Conservation (phyloP, 2,797 vertebrate species). For the Amphiprion clarkii region DNA sequence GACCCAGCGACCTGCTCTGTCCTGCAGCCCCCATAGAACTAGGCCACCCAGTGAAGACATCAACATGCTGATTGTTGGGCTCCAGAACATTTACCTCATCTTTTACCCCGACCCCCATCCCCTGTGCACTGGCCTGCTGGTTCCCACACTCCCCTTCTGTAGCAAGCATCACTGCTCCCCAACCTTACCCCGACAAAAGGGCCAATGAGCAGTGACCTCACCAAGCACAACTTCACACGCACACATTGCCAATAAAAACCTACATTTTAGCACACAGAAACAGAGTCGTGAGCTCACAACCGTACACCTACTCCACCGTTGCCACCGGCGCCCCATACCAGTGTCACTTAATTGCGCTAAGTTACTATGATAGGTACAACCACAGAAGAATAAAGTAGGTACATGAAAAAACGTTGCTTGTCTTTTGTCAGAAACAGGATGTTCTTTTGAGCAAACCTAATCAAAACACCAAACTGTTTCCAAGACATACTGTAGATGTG, state of each 20-base stretch:
- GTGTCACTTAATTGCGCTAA: constrained; percentile 9
- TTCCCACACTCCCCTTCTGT: constrained; percentile 78
- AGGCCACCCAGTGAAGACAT: constrained; percentile 77
- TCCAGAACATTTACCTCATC: constrained; percentile 76
- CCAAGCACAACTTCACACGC: constrained; percentile 49
- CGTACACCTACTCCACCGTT: constrained; percentile 30
- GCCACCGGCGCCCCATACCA: constrained; percentile 14
- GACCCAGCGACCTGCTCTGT: constrained; percentile 49
- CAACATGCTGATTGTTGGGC: constrained; percentile 77
- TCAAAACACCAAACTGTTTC: neutral
- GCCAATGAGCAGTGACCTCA: constrained; percentile 75
- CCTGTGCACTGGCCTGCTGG: constrained; percentile 54
- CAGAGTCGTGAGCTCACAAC: constrained; percentile 12
- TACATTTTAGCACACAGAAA: constrained; percentile 32
- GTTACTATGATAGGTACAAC: constrained; percentile 9
- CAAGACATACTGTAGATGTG: neutral
- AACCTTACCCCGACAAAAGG: constrained; percentile 68
- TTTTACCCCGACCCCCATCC: constrained; percentile 64
- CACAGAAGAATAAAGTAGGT: constrained; percentile 10
- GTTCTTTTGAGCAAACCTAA: neutral
- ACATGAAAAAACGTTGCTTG: neutral
- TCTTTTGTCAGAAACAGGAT: neutral
- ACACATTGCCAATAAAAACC: constrained; percentile 45
- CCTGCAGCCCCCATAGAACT: constrained; percentile 61
- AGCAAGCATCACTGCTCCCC: constrained; percentile 68